A percentile compares a stretch with the other conserved stretches of the same genome.
Conservation (phyloP, 2,797 vertebrate genomes). For the Cyclura pinguis region DNA sequence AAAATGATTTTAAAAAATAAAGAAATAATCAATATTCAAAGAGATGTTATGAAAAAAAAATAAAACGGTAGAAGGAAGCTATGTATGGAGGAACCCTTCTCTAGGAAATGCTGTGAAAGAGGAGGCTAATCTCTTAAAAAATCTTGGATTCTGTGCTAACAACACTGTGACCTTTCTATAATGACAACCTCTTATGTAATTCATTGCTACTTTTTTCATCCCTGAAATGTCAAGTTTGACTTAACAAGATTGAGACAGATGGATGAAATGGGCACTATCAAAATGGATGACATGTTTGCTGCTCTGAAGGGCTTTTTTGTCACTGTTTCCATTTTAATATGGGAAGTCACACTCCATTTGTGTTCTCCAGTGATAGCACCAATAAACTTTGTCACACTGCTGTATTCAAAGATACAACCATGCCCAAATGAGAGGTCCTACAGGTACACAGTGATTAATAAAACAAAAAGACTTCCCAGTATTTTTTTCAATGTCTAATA, state of each 20-base stretch:
- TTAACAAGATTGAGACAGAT: background rate
- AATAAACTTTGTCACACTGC: background rate
- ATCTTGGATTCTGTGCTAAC: background rate
- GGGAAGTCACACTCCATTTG: background rate
- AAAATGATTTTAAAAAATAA: too few relatives aligned
- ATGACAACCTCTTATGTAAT: background rate
- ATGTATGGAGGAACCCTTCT: background rate
- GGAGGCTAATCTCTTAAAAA: background rate
- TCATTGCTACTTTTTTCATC: too few relatives aligned
- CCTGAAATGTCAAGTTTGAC: background rate
- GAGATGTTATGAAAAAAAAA: too few relatives aligned
- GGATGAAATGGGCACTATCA: background rate
- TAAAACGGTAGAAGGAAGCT: too few relatives aligned
- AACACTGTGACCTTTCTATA: background rate
- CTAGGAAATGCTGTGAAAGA: background rate
- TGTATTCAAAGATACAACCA: too few relatives aligned
- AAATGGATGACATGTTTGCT: background rate
- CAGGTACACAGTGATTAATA: too few relatives aligned
- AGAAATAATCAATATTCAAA: too few relatives aligned
- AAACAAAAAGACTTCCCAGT: too few relatives aligned
- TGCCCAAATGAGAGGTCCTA: too few relatives aligned
- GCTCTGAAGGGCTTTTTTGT: background rate
- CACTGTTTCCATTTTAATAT: background rate
- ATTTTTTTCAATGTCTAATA: too few relatives aligned
- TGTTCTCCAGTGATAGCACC: background rate